Base-by-base conservation (phyloP, 2,113 vertebrate genomes). In the Uria lomvia region DNA sequence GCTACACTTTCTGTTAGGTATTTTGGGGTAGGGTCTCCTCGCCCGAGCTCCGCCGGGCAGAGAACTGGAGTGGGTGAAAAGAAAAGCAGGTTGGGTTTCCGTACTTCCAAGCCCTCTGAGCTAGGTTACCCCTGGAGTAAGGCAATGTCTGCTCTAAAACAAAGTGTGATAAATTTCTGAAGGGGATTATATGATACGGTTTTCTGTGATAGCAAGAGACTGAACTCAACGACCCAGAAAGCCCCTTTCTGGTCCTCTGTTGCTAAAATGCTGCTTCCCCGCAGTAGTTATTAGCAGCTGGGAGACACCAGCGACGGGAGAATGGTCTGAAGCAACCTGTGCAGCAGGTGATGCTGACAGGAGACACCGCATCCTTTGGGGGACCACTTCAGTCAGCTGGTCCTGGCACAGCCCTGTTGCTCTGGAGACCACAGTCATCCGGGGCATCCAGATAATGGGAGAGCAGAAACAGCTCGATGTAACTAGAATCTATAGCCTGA, bases 111-210 rank as follows among this genome's bases (percentile, higher is more conserved):
- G 77, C 36, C 53, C 27, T 34, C 59, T 47, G 23, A 79, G 87
- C 42, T 12, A 75, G 74, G 81, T 94, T 81, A 95, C 58, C 58
- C 45, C 76, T 76, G 45, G 34, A 87, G 66, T 43, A 92, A 82
- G 53, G 77, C 58, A 60, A 6, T 38, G 50, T 56, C 77, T 86
- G 93, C 67, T 90, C 87, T 71, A 27, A 96, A 93, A 74, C 23
- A 74, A 93, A 92, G 50, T 42, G 42, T 66, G 88, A 95, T 62
- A 80, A 79, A 92, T 90, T 94, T 95, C 88, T 90, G 88, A 79
- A 86, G 75, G 71, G 93, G 75, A 83, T 94, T 96, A 90, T 77
- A 34, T 7, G 63, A 86, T 88, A 52, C 8, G 1, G 75, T 66
- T 88, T 92, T 74, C 82, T 90, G 72, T 60, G 88, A 96, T 40